Conservation (phyloP, 23 tunicate species). For the Ciona savignyi region DNA sequence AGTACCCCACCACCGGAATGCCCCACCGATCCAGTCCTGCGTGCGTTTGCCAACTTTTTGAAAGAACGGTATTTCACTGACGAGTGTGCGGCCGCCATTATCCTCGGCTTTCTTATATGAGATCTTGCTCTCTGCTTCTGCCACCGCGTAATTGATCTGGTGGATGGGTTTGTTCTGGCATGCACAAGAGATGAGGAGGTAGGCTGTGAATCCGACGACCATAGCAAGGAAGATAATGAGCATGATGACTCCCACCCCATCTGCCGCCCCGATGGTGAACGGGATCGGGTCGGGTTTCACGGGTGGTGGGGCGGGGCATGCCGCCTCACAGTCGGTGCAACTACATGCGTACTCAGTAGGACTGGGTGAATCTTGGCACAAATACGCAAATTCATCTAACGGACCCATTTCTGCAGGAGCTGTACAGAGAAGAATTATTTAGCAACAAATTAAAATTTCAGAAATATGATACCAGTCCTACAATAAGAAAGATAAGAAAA, state of each 20-base stretch:
- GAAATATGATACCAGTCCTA: background rate
- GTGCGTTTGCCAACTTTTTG: background rate
- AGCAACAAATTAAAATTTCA: background rate
- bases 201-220: slow-evolving; percentile 32
- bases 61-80: background rate
- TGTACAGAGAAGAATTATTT: slow-evolving; percentile 2
- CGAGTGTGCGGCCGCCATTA: slow-evolving; percentile 3
- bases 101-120: slow-evolving; percentile 2
- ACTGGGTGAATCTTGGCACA: slow-evolving; percentile 57
- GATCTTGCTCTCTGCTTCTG: background rate
- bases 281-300: slow-evolving; percentile 28
- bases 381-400: slow-evolving; percentile 10
- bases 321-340: slow-evolving; percentile 83
- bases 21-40: slow-evolving; percentile 26
- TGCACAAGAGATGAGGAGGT: slow-evolving; percentile 9
- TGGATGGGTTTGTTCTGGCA: slow-evolving; percentile 6
- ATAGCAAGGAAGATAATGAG: slow-evolving; percentile 55
- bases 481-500: background rate
- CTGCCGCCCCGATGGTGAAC: slow-evolving; percentile 50
- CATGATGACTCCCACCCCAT: slow-evolving; percentile 82
- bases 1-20: slow-evolving; percentile 69
- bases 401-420: slow-evolving; percentile 57
- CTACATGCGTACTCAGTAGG: slow-evolving; percentile 50
- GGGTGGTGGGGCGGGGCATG: slow-evolving; percentile 84
- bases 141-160: background rate